Evolutionary conservation across 2,797 vertebrate genomes (phyloP), one percentile per base, ranked within the genome.

Genomic region (Sebastes itinus): DNA sequence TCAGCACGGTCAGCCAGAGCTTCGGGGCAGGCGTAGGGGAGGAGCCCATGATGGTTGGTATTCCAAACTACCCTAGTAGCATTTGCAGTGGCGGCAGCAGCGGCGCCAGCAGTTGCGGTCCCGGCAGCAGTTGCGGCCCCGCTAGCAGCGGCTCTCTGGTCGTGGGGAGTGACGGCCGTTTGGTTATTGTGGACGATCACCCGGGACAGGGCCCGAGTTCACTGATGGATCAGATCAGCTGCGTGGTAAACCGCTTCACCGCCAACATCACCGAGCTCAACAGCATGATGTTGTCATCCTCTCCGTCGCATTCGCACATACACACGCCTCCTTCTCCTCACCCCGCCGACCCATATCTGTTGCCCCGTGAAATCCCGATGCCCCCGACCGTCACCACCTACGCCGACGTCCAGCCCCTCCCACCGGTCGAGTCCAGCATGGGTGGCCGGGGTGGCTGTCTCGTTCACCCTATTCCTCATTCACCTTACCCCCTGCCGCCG

Each of bases 211-310:
- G 95, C 2, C 98, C 97, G 94, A 97, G 96, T 5, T 97, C 97
- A 1, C 94, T 99, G 74, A 97, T 99, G 98, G 98, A 99, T 90
- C 98, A 99, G 95, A 99, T 99, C 94, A 99, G 98, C 91, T 98
- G 97, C 0, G 98, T 99, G 75, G 98, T 99, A 33, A 99, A 97
- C 75, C 97, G 98, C 59, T 99, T 99, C 93, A 98, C 98, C 0
- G 98, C 98, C 87, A 99, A 99, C 88, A 99, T 99, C 94, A 96
- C 95, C 0, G 98, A 99, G 93, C 96, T 99, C 85, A 99, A 99
- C 94, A 96, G 93, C 91, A 98, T 99, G 97, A 99, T 99, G 98
- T 93, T 99, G 67, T 95, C 95, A 2, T 88, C 95, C 27, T 86
- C 97, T 6, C 93, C 96, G 0, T 90, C 94, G 1, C 88, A 94